Conservation (phyloP, 2,113 vertebrate species). For the Eurypyga helias region DNA sequence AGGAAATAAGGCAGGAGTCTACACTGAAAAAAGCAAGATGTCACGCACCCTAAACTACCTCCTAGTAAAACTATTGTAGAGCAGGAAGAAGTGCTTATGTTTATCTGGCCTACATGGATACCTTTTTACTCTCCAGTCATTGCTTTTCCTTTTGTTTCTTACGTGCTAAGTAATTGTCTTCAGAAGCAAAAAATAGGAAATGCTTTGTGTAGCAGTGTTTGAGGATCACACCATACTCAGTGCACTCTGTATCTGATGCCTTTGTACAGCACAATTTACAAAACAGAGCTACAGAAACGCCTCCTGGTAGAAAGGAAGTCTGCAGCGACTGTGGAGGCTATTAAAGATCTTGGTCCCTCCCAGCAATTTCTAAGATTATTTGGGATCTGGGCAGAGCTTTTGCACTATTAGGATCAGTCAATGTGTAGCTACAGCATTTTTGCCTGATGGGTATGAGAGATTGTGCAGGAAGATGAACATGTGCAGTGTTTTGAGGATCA, state of each 20-base stretch:
- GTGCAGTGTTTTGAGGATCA: neutral
- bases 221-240: neutral
- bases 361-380: neutral
- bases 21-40: neutral
- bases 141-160: too few relatives aligned
- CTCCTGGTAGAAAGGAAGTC: neutral
- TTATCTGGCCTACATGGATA: neutral
- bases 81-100: neutral
- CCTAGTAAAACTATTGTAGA: neutral
- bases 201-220: neutral
- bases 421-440: neutral
- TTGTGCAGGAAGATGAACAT: rapidly evolving
- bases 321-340: neutral
- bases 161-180: neutral
- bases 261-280: neutral
- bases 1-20: neutral
- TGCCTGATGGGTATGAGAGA: neutral
- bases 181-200: neutral
- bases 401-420: neutral
- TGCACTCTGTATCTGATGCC: neutral
- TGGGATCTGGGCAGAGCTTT: neutral
- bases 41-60: neutral
- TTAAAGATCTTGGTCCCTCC: neutral
- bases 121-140: neutral
- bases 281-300: neutral